phyloP scores from a whole-genome alignment of 2,797 vertebrate genomes.

The Neoniphon sammara region DNA sequence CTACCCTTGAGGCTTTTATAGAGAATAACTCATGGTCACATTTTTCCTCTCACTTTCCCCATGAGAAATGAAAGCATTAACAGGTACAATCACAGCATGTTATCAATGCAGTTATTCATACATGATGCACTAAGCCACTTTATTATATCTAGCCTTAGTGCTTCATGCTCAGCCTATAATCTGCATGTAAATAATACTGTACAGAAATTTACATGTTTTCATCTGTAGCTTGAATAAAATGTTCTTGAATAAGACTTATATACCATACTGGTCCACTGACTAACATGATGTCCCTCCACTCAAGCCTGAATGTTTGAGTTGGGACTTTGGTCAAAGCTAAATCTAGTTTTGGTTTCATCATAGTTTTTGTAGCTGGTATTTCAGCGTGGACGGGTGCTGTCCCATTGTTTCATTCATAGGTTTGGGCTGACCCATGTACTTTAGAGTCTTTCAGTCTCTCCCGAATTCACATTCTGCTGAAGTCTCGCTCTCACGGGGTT shows the following conservation, averaged over 20 bases:
- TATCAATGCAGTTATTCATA: slow-evolving; percentile 43
- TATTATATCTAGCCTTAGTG: no score
- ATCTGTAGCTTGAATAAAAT: slow-evolving; percentile 38
- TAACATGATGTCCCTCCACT: slow-evolving; percentile 28
- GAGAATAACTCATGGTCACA: slow-evolving; percentile 19
- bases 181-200: slow-evolving; percentile 55
- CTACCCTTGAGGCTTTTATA: background rate
- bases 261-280: slow-evolving; percentile 31
- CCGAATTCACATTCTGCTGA: slow-evolving; percentile 8
- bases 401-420: slow-evolving; percentile 31
- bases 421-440: slow-evolving; percentile 15
- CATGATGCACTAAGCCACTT: slow-evolving; percentile 30
- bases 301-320: slow-evolving; percentile 15
- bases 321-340: slow-evolving; percentile 12
- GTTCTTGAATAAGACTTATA: background rate
- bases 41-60: slow-evolving; percentile 33
- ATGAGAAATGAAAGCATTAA: slow-evolving; percentile 56
- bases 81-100: slow-evolving; percentile 34
- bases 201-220: slow-evolving; percentile 53
- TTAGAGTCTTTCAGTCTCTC: slow-evolving; percentile 25
- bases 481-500: background rate
- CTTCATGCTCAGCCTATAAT: slow-evolving; percentile 6
- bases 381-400: slow-evolving; percentile 39
- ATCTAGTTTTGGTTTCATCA: slow-evolving; percentile 31
- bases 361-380: slow-evolving; percentile 28